These are phyloP conservation scores for Biston stratarius DNA, from an alignment of 2,888 invertebrate genomes.

Conservation along the genomic window DNA sequence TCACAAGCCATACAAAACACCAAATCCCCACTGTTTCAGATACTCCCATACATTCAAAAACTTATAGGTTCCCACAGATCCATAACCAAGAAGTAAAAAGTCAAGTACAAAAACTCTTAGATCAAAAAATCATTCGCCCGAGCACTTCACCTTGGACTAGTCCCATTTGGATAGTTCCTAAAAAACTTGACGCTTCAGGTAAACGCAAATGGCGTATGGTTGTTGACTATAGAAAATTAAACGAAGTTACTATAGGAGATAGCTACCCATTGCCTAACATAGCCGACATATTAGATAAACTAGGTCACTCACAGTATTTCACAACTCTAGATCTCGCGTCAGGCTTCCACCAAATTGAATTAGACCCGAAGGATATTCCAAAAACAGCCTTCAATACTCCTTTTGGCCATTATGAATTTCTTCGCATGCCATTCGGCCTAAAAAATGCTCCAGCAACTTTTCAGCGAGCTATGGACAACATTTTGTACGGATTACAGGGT, in stretches of 20 bases:
- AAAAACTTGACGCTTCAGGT: conserved; percentile 14
- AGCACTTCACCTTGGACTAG: conserved; percentile 22
- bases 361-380: conserved; percentile 5
- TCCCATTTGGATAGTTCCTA: conserved; percentile 16
- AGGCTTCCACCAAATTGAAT: conserved; percentile 24
- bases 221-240: conserved; percentile 23
- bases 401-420: conserved; percentile 22
- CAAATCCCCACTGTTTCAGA: conserved; percentile 30
- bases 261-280: conserved; percentile 22
- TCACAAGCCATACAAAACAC: conserved; percentile 29
- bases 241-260: conserved; percentile 28
- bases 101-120: conserved; percentile 29
- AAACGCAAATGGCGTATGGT: conserved; percentile 25
- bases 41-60: conserved; percentile 32
- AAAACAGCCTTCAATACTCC: conserved; percentile 25
- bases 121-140: conserved; percentile 28
- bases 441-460: background rate
- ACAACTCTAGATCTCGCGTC: conserved; percentile 22
- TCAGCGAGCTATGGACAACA: background rate
- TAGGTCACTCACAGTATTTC: conserved; percentile 9
- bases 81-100: conserved; percentile 35
- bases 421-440: conserved; percentile 19
- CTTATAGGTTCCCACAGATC: conserved; percentile 30
- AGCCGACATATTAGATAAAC: conserved; percentile 6
- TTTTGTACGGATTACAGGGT: background rate